Conservation (phyloP, 2,113 vertebrate genomes). For the Myanophis thanlyinensis region DNA sequence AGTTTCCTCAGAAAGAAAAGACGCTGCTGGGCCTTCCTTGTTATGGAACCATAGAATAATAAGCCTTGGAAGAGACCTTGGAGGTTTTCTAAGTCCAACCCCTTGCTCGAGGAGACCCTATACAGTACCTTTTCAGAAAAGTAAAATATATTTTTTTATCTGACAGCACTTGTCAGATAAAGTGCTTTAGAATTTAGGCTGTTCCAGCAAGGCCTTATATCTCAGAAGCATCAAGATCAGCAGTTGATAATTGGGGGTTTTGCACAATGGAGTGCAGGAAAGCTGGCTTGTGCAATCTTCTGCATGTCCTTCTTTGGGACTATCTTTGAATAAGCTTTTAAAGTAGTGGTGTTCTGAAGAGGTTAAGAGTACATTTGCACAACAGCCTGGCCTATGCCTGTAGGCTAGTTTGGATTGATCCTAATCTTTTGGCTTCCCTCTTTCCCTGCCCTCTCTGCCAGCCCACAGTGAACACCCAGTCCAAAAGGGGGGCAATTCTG, state of each 20-base stretch:
- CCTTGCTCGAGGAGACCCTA: too few species aligned
- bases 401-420: not conserved
- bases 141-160: not conserved
- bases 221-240: not conserved
- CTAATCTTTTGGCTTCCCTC: not conserved
- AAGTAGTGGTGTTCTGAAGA: not conserved
- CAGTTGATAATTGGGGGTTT: not conserved
- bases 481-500: not conserved
- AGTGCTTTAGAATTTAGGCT: not conserved
- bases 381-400: not conserved
- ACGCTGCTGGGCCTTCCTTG: too few species aligned
- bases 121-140: not conserved
- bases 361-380: not conserved
- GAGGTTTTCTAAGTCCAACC: too few species aligned
- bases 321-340: not conserved
- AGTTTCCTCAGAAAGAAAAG: too few species aligned
- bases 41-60: too few species aligned
- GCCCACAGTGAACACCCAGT: not conserved
- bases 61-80: too few species aligned
- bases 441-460: not conserved
- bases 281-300: not conserved
- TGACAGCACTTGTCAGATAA: not conserved
- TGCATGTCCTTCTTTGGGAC: not conserved
- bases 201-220: not conserved
- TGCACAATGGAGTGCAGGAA: not conserved